These are phyloP conservation scores for Nibea albiflora DNA, from an alignment of 2,113 vertebrate genomes.

Conservation along the genomic window DNA sequence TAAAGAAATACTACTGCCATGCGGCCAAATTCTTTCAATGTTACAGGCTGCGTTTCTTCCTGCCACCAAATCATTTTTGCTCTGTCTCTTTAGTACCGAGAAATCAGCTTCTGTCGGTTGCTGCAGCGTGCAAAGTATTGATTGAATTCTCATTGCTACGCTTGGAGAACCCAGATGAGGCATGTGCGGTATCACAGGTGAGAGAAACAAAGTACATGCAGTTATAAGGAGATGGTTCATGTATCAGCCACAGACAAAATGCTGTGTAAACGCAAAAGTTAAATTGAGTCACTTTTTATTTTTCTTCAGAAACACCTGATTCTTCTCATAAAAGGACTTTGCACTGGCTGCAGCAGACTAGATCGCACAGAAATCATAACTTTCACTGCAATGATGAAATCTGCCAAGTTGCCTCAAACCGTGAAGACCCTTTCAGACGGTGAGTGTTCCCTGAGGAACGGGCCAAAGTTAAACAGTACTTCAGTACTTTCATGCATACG, in stretches of 20 bases:
- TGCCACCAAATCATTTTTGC: background rate
- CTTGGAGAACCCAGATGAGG: slow-evolving; percentile 97
- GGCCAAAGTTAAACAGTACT: background rate
- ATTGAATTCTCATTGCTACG: slow-evolving; percentile 97
- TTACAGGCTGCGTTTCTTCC: background rate
- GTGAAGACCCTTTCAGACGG: slow-evolving; percentile 98
- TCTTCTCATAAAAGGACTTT: slow-evolving; percentile 97
- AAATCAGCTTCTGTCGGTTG: slow-evolving; percentile 95
- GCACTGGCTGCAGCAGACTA: slow-evolving; percentile 96
- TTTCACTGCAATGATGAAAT: slow-evolving; percentile 99
- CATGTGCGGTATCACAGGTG: slow-evolving; percentile 98
- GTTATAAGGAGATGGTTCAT: background rate
- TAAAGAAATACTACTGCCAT: background rate
- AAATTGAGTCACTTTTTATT: background rate
- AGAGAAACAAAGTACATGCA: slow-evolving; percentile 41
- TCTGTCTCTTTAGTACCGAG: slow-evolving; percentile 88
- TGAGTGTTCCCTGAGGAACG: slow-evolving; percentile 61
- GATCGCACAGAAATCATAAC: slow-evolving; percentile 99
- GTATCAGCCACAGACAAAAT: background rate
- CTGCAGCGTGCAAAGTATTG: slow-evolving; percentile 97
- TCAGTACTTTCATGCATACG: background rate
- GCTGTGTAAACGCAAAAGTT: background rate
- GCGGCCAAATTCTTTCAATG: background rate
- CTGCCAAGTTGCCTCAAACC: slow-evolving; percentile 97
- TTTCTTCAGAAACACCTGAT: slow-evolving; percentile 94